Evolutionary conservation across 2,888 invertebrate genomes (phyloP).

Genomic region (Colostygia pectinataria): DNA sequence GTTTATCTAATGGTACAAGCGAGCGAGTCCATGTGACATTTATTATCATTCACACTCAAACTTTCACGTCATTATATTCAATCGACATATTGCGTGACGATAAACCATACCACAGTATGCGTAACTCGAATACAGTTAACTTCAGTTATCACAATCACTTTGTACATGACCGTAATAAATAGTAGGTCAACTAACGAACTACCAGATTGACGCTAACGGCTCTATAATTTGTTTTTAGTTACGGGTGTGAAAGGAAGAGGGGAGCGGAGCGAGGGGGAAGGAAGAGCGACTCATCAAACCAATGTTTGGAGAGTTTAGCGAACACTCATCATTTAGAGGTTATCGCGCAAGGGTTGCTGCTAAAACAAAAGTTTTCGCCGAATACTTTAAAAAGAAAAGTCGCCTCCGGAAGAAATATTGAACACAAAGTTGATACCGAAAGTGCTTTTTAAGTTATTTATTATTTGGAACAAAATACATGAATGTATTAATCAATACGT

Average conservation of each 20-base stretch:
- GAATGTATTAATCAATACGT: too few species aligned
- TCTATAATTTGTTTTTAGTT: slow-evolving; percentile 17
- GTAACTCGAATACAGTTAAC: too few species aligned
- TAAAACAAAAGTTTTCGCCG: slow-evolving; percentile 2
- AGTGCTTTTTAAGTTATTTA: too few species aligned
- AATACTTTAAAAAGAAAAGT: slow-evolving; percentile 1
- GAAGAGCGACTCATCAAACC: slow-evolving; percentile 4
- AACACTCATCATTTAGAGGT: slow-evolving; percentile 23
- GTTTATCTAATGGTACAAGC: too few species aligned
- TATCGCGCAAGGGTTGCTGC: slow-evolving; percentile 22
- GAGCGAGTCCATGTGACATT: too few species aligned
- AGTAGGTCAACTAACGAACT: slow-evolving; percentile 5
- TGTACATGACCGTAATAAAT: too few species aligned
- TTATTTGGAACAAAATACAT: too few species aligned
- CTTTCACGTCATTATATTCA: too few species aligned
- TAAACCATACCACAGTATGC: background rate
- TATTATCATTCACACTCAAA: too few species aligned
- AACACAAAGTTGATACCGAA: background rate
- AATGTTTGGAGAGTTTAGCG: slow-evolving; percentile 18
- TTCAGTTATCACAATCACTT: too few species aligned
- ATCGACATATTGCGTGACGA: too few species aligned
- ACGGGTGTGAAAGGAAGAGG: background rate
- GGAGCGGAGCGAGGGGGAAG: background rate
- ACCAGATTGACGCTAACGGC: slow-evolving; percentile 6
- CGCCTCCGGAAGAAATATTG: background rate